Conservation (phyloP, 2,113 vertebrate genomes). For the Peucedramus taeniatus region DNA sequence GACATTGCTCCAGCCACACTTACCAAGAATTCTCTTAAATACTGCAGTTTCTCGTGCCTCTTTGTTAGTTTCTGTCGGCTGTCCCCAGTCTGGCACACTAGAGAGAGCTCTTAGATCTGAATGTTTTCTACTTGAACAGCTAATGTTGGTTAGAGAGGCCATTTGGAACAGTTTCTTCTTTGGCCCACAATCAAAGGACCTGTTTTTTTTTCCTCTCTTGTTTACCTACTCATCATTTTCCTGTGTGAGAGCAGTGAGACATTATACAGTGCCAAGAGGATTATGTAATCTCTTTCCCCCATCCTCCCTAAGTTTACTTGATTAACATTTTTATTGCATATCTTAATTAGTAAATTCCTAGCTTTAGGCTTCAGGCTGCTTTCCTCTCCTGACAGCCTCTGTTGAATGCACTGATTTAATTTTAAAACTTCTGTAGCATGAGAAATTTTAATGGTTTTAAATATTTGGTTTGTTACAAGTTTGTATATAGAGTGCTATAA, state of each 20-base stretch:
- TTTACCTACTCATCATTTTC: conserved; percentile 31
- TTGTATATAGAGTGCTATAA: neutral
- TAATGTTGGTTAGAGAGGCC: neutral
- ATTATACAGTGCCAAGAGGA: neutral
- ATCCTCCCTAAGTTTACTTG: conserved; percentile 1
- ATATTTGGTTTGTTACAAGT: neutral
- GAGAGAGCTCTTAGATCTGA: neutral
- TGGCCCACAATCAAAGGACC: conserved; percentile 37
- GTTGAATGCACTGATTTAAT: neutral
- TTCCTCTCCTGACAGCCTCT: neutral
- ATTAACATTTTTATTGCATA: conserved; percentile 57
- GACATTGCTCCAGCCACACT: neutral
- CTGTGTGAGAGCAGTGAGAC: neutral
- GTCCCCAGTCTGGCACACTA: neutral
- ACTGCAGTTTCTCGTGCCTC: neutral
- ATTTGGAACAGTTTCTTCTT: conserved; percentile 23
- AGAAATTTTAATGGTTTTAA: neutral
- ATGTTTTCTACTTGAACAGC: neutral
- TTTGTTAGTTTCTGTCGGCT: neutral
- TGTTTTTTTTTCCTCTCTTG: neutral
- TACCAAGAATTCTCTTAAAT: neutral
- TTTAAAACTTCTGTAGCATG: neutral
- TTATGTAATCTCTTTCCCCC: neutral
- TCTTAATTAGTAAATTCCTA: conserved; percentile 46
- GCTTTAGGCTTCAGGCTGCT: conserved; percentile 9